Conservation (phyloP, 2,888 invertebrate genomes). For the Trichacis sp. region DNA sequence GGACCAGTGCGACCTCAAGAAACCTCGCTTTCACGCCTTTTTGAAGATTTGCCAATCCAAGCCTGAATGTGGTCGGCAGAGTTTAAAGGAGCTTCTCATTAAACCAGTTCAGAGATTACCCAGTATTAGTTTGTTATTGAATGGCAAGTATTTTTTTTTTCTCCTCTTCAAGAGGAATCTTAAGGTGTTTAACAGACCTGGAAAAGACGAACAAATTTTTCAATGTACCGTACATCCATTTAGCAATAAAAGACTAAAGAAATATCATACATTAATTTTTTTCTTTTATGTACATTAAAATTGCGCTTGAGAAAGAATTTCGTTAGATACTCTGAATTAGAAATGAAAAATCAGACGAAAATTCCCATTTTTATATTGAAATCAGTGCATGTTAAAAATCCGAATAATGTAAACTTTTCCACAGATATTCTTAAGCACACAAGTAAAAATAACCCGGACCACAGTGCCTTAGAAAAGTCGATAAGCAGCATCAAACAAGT, state of each 20-base stretch:
- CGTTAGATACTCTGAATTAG: too few relatives aligned
- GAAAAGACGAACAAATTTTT: constrained; percentile 1
- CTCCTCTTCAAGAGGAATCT: too few relatives aligned
- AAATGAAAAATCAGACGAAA: too few relatives aligned
- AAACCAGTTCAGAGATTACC: constrained; percentile 98
- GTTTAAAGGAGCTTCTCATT: constrained; percentile 94
- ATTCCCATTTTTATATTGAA: too few relatives aligned
- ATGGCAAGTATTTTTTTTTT: constrained; percentile 83
- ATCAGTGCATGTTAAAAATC: too few relatives aligned
- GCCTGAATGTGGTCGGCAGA: constrained; percentile 96
- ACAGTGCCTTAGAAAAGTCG: constrained; percentile 85
- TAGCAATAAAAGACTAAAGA: too few relatives aligned
- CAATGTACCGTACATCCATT: too few relatives aligned
- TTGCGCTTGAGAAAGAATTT: too few relatives aligned
- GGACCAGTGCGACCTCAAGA: constrained; percentile 88
- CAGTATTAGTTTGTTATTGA: constrained; percentile 93
- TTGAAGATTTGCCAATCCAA: constrained; percentile 94
- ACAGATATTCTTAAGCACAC: constrained; percentile 95
- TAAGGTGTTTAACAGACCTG: too few relatives aligned
- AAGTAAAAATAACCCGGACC: constrained; percentile 88
- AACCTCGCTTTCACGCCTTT: constrained; percentile 98
- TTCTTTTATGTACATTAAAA: too few relatives aligned
- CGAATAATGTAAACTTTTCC: too few relatives aligned
- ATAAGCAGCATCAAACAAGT: constrained; percentile 91
- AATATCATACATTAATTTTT: too few relatives aligned